Base-by-base conservation (phyloP, 2,113 vertebrate species). In the Edolisoma coerulescens region DNA sequence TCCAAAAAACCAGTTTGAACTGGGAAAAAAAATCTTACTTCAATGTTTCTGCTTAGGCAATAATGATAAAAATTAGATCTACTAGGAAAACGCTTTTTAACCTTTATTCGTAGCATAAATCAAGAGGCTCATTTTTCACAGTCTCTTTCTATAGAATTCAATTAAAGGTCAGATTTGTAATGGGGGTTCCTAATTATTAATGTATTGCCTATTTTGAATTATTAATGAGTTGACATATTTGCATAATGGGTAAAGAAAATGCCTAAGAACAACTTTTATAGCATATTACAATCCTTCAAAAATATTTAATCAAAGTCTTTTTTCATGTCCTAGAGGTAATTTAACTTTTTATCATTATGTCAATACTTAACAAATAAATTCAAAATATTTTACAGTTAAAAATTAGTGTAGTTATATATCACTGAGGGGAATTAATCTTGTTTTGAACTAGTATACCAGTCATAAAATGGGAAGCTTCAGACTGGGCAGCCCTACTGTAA, bases 111-210 rank as follows among this genome's bases (percentile, higher is more conserved):
- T 94, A 90, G 95, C 97, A 98, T 98, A 98, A 98, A 98, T 98
- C 98, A 98, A 92, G 91, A 95, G 97, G 94, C 93, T 98, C 97
- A 97, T 98, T 98, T 98, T 98, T 98, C 98, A 98, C 84, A 91
- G 96, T 97, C 91, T 95, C 68, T 97, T 98, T 97, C 97, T 97
- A 98, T 97, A 98, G 98, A 98, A 98, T 98, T 98, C 98, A 98
- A 98, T 98, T 98, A 98, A 98, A 98, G 97, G 98, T 98, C 98
- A 98, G 97, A 97, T 98, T 98, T 98, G 96, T 98, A 98, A 98
- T 97, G 93, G 95, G 78, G 95, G 97, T 88, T 94, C 84, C 98
- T 98, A 98, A 98, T 98, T 98, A 98, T 98, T 98, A 98, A 98
- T 98, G 98, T 96, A 98, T 98, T 98, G 97, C 91, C 89, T 96